phyloP scores from a whole-genome alignment of 2,888 invertebrate genomes.

The Leptopilina myrica region DNA sequence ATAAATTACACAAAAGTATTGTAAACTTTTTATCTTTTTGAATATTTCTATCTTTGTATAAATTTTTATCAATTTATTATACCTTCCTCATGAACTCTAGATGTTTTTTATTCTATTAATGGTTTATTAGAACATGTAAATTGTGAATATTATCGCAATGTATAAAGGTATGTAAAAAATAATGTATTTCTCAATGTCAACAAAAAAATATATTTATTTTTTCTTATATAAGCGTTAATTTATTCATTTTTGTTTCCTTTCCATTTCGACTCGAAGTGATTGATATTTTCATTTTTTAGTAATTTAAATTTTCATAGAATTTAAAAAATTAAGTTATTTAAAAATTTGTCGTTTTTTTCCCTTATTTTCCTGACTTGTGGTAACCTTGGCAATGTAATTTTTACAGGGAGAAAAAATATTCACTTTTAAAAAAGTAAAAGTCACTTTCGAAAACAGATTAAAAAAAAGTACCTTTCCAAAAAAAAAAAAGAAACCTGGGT shows the following conservation, averaged over 20 bases:
- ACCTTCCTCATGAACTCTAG: background rate
- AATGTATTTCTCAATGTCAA: background rate
- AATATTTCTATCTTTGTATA: background rate
- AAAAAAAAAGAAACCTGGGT: background rate
- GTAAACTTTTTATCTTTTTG: no score
- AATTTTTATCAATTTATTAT: background rate
- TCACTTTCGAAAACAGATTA: no score
- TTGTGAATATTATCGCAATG: conserved; percentile 11
- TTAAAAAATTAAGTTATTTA: no score
- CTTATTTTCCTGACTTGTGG: no score
- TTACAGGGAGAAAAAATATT: no score
- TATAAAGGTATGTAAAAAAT: conserved; percentile 6
- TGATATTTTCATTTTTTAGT: no score
- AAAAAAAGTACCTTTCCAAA: background rate
- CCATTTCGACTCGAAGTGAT: no score
- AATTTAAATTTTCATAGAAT: no score
- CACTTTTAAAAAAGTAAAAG: no score
- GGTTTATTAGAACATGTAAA: background rate
- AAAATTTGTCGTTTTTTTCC: no score
- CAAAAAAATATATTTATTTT: conserved; percentile 15
- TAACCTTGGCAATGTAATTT: no score
- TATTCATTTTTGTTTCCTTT: background rate
- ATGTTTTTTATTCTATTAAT: background rate
- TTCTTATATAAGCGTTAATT: background rate
- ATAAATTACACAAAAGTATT: no score